phyloP scores from a whole-genome alignment of 2,113 vertebrate genomes.

The Upupa epops region DNA sequence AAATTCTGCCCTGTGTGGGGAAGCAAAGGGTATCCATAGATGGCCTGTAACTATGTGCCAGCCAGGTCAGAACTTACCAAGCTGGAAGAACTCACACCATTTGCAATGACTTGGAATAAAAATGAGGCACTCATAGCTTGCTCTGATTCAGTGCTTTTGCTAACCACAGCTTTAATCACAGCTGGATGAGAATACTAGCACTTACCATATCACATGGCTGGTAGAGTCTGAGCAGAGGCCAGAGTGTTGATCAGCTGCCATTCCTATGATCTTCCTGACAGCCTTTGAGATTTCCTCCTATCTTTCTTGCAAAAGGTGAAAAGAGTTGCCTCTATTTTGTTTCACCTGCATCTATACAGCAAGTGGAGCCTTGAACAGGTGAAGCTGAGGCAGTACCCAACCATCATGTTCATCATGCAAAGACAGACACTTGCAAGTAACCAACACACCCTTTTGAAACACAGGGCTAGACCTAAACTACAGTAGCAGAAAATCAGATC shows the following conservation, averaged over 20 bases:
- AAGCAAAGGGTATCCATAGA: not conserved
- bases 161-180: not conserved
- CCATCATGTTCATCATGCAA: not conserved
- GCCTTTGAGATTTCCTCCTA: not conserved
- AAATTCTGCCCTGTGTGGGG: not conserved
- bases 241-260: not conserved
- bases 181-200: not conserved
- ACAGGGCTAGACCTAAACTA: conserved; percentile 10
- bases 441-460: not conserved
- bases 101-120: not conserved
- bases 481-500: conserved; percentile 32
- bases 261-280: not conserved
- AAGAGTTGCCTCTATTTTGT: not conserved
- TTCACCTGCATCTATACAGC: not conserved
- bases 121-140: not conserved
- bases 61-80: not conserved
- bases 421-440: not conserved
- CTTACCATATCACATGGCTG: not conserved
- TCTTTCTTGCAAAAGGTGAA: not conserved
- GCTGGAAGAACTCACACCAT: not conserved
- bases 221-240: not conserved
- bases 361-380: not conserved
- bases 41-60: not conserved
- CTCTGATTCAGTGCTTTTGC: not conserved
- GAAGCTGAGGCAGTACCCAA: not conserved